phyloP scores from a whole-genome alignment of 2,797 vertebrate genomes.

The Pangasius djambal region DNA sequence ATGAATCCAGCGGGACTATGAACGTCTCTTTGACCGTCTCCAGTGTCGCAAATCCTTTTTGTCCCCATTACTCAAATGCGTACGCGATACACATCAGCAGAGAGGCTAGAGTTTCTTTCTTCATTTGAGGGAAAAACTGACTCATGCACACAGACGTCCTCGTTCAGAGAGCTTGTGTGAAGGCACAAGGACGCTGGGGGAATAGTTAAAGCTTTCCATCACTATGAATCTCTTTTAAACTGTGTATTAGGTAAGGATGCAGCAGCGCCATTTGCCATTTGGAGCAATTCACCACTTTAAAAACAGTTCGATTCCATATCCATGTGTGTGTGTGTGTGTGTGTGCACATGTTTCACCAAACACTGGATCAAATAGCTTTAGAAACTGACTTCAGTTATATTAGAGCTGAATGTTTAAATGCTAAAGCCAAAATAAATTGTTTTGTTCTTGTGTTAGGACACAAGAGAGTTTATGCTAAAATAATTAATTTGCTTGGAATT shows the following conservation, averaged over 20 bases:
- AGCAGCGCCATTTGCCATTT: background rate
- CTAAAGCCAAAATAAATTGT: background rate
- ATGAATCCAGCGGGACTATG: constrained; percentile 67
- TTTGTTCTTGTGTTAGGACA: background rate
- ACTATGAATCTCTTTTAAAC: background rate
- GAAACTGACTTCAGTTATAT: background rate
- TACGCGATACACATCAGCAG: constrained; percentile 1
- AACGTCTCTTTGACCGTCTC: constrained; percentile 47
- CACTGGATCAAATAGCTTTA: background rate
- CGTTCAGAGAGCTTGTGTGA: background rate
- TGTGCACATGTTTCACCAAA: background rate
- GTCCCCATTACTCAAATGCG: constrained; percentile 33
- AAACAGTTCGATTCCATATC: background rate
- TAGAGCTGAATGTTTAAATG: background rate
- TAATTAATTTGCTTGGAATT: background rate
- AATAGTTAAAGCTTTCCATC: background rate
- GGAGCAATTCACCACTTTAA: background rate
- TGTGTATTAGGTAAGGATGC: background rate
- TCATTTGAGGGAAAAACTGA: background rate
- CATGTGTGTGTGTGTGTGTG: background rate
- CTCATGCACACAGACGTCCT: background rate
- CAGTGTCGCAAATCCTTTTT: constrained; percentile 55
- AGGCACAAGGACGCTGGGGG: background rate
- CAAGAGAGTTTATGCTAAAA: background rate
- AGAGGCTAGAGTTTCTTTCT: background rate